Conservation (phyloP, 1,140 invertebrate genomes). For the Tetramorium simillimum region DNA sequence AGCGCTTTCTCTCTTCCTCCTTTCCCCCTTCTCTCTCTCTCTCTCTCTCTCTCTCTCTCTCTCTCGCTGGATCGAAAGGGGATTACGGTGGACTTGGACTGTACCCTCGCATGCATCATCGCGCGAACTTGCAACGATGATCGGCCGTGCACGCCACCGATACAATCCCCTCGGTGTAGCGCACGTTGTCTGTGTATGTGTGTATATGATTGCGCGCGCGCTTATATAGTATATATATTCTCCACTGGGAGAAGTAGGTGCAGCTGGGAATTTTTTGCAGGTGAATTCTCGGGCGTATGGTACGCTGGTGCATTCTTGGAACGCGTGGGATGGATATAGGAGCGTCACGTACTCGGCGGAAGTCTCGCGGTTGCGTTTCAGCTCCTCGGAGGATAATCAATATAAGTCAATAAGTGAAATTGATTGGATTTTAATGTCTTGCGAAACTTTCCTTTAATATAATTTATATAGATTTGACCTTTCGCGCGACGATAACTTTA, state of each 20-base stretch:
- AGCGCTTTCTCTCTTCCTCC: background rate
- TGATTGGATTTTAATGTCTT: slow-evolving; percentile 53
- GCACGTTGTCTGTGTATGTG: background rate
- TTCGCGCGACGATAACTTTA: slow-evolving; percentile 13
- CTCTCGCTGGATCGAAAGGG: slow-evolving; percentile 49
- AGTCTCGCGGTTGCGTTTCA: slow-evolving; percentile 45
- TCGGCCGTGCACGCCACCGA: slow-evolving; percentile 47
- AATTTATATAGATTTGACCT: slow-evolving; percentile 35
- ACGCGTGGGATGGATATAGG: slow-evolving; percentile 46
- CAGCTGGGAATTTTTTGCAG: slow-evolving; percentile 51
- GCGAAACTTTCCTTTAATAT: slow-evolving; percentile 34
- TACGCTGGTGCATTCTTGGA: slow-evolving; percentile 46
- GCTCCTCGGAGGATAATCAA: slow-evolving; percentile 42
- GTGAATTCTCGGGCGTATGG: slow-evolving; percentile 41
- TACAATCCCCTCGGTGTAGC: slow-evolving; percentile 7
- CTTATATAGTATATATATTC: slow-evolving; percentile 30
- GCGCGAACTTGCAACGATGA: slow-evolving; percentile 56
- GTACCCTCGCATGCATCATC: slow-evolving; percentile 53
- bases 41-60: slow-evolving; percentile 17
- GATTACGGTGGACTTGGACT: slow-evolving; percentile 49
- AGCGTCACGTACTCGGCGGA: slow-evolving; percentile 47
- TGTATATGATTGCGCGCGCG: background rate
- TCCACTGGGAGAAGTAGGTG: slow-evolving; percentile 25
- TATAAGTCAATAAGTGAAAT: slow-evolving; percentile 55
- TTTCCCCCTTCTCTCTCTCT: background rate